These are phyloP conservation scores for Squalus acanthias DNA, from an alignment of 2,797 vertebrate species.

Conservation along the genomic window DNA sequence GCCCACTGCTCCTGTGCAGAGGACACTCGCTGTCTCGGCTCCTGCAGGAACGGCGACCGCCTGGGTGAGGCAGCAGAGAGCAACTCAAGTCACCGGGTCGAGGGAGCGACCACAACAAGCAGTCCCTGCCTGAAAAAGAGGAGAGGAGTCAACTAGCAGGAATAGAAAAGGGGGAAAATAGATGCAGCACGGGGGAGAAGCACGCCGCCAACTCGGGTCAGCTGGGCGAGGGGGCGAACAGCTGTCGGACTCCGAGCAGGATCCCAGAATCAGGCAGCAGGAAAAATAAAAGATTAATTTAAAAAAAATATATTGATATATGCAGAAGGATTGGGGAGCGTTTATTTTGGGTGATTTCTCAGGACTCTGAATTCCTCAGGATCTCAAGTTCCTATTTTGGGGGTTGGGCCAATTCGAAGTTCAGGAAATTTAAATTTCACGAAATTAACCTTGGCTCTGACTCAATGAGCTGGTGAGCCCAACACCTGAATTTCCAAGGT, in stretches of 20 bases:
- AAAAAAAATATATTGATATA: neutral
- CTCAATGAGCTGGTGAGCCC: too few relatives aligned
- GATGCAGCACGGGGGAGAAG: neutral
- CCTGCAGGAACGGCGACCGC: neutral
- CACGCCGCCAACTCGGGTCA: neutral
- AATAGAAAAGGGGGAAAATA: neutral
- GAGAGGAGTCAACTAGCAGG: too few relatives aligned
- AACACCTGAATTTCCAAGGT: too few relatives aligned
- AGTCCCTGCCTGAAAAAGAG: too few relatives aligned
- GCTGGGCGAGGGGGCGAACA: neutral
- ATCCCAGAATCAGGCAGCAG: neutral
- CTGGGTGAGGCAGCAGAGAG: neutral
- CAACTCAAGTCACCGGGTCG: neutral
- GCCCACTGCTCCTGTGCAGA: neutral
- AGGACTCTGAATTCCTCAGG: too few relatives aligned
- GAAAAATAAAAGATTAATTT: neutral
- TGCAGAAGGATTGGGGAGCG: too few relatives aligned
- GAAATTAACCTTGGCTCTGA: too few relatives aligned
- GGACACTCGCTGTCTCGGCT: neutral
- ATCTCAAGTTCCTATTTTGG: too few relatives aligned
- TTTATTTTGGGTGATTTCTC: too few relatives aligned
- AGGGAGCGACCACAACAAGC: too few relatives aligned
- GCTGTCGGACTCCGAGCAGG: neutral
- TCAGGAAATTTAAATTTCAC: too few relatives aligned
- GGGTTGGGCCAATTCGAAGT: too few relatives aligned